Evolutionary conservation across 2,797 vertebrate genomes (phyloP).

Genomic region (Nothura maculosa): DNA sequence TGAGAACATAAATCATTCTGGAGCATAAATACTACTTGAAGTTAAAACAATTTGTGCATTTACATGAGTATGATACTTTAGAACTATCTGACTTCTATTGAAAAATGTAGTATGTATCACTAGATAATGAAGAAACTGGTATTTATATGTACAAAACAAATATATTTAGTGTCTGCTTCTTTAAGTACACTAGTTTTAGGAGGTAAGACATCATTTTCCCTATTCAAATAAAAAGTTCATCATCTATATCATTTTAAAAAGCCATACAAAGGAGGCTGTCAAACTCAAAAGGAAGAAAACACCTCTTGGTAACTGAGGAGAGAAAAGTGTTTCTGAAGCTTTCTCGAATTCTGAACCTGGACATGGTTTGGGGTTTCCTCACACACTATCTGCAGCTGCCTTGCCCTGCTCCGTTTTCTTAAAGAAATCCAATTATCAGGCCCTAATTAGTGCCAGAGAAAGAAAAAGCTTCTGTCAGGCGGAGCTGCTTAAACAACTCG

Average conservation of each 20-base stretch:
- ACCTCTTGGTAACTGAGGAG: neutral
- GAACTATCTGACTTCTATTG: neutral
- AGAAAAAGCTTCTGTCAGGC: slow-evolving; percentile 43
- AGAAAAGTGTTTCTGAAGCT: slow-evolving; percentile 20
- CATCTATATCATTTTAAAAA: neutral
- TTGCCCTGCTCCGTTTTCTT: slow-evolving; percentile 73
- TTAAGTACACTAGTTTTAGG: neutral
- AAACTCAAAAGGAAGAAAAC: neutral
- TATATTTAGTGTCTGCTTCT: neutral
- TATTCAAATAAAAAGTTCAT: neutral
- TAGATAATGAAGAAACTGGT: neutral
- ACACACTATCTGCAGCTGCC: slow-evolving; percentile 76
- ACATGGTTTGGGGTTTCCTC: slow-evolving; percentile 80
- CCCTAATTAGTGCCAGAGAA: slow-evolving; percentile 71
- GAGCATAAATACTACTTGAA: neutral
- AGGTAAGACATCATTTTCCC: neutral
- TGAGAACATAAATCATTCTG: fast-evolving
- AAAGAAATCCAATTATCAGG: slow-evolving; percentile 76
- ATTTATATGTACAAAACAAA: neutral
- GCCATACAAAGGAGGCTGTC: neutral
- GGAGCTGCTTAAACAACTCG: slow-evolving; percentile 60
- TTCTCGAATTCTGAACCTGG: slow-evolving; percentile 55
- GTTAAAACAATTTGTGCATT: neutral
- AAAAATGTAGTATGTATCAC: neutral
- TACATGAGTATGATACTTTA: neutral